phyloP scores from a whole-genome alignment of 2,113 vertebrate species.

The Lontra canadensis region DNA sequence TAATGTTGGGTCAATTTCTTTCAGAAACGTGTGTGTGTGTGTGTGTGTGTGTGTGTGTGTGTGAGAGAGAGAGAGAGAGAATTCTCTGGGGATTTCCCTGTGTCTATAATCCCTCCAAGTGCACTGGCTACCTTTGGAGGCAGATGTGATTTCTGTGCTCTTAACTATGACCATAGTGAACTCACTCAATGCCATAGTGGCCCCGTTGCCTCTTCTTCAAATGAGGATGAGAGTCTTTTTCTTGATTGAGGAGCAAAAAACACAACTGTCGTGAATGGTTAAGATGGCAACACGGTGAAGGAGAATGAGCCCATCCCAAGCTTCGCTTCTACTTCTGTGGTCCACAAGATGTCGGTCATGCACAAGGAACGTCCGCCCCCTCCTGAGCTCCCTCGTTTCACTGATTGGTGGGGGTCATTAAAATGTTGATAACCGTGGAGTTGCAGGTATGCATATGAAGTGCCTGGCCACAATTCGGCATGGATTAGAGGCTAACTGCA shows the following conservation, averaged over 20 bases:
- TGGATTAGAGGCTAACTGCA: neutral
- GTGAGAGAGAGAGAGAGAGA: too few relatives aligned
- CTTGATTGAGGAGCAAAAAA: neutral
- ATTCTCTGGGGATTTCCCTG: neutral
- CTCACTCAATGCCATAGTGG: neutral
- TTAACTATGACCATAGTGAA: neutral
- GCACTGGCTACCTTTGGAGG: neutral
- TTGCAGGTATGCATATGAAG: neutral
- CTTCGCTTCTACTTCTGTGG: neutral
- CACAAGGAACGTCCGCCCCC: neutral
- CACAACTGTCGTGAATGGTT: neutral
- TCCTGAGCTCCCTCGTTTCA: neutral
- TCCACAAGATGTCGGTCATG: neutral
- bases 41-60: too few relatives aligned
- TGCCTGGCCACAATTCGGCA: neutral
- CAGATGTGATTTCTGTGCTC: neutral
- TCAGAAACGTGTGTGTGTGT: neutral
- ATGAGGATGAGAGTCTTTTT: neutral
- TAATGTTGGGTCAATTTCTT: neutral
- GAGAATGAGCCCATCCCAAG: neutral
- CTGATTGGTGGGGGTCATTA: neutral
- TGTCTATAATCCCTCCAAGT: neutral
- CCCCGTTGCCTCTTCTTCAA: neutral
- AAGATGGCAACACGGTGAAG: neutral
- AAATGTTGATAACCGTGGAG: neutral